Evolutionary conservation across 2,113 vertebrate genomes (phyloP), one percentile per base, ranked within the genome.

Genomic region (Galeopterus variegatus): DNA sequence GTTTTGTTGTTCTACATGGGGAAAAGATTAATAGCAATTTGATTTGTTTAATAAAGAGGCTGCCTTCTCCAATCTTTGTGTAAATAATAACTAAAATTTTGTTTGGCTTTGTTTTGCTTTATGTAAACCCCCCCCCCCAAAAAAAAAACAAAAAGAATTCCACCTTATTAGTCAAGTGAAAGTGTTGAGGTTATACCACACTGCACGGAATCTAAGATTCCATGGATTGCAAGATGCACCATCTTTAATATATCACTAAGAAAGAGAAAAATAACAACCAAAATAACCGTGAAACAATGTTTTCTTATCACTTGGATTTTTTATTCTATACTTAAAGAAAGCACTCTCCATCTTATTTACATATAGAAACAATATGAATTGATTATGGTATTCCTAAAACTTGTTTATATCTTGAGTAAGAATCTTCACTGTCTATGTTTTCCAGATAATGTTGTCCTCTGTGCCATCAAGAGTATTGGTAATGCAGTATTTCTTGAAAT

Each of bases 261-360:
- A 79, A 90, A n/a, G 19, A 76, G 36, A 88, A 73, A 94, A 80
- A 41, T 87, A 62, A 50, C 17, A 31, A 6, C n/a, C 8, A 21
- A 58, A 60, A 60, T 33, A 76, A 75, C 7, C 18, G 75, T 50
- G 9, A 9, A 33, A n/a, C 14, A 77, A 45, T 85, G 1, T 77
- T 90, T 97, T 88, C 26, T 82, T 70, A 50, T 73, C 69, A 50
- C 31, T 83, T 81, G 31, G 28, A 58, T 80, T 92, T 83, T 81
- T 56, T 45, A 24, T 87, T 77, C 90, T 92, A 75, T 79, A 62
- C 3, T 82, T 85, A 88, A 45, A 52, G 7, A 67, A 69, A 85
- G 15, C 28, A n/a, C 28, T 82, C 23, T 77, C 65, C 36, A 19
- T 54, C 10, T 92, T 86, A 73, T 48, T 88, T 93, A 87, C 23